These are phyloP conservation scores for Melangyna quadrimaculata DNA, from an alignment of 2,888 invertebrate genomes.

Conservation along the genomic window DNA sequence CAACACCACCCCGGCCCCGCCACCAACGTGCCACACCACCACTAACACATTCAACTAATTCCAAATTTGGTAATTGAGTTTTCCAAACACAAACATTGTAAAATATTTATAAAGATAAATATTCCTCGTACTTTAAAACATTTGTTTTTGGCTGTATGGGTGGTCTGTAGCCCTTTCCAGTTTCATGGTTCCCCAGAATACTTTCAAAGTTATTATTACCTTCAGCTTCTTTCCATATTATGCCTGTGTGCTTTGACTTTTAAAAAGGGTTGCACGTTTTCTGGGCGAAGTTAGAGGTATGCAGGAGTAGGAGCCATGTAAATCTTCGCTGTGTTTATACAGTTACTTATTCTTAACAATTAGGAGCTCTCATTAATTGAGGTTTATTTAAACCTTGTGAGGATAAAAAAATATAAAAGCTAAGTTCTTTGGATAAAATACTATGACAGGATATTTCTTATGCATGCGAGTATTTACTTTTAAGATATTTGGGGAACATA, in stretches of 20 bases:
- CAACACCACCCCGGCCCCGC: not conserved
- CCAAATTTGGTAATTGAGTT: constrained; percentile 66
- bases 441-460: not conserved
- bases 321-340: constrained; percentile 19
- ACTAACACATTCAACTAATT: constrained; percentile 39
- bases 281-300: not conserved
- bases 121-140: constrained; percentile 36
- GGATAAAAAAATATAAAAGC: constrained; percentile 38
- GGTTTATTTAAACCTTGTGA: constrained; percentile 45
- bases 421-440: not conserved
- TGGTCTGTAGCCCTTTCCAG: not conserved
- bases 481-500: not conserved
- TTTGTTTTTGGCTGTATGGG: not conserved
- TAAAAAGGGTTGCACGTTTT: not conserved
- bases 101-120: constrained; percentile 70
- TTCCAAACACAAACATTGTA: constrained; percentile 68
- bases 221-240: constrained; percentile 31
- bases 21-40: not conserved
- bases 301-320: not conserved
- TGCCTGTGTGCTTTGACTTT: constrained; percentile 17
- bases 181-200: not conserved
- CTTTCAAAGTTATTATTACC: constrained; percentile 32
- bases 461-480: not conserved
- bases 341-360: constrained; percentile 56
- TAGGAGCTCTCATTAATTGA: constrained; percentile 48